Conservation (phyloP, 2,113 vertebrate genomes). For the Xiphophorus maculatus region DNA sequence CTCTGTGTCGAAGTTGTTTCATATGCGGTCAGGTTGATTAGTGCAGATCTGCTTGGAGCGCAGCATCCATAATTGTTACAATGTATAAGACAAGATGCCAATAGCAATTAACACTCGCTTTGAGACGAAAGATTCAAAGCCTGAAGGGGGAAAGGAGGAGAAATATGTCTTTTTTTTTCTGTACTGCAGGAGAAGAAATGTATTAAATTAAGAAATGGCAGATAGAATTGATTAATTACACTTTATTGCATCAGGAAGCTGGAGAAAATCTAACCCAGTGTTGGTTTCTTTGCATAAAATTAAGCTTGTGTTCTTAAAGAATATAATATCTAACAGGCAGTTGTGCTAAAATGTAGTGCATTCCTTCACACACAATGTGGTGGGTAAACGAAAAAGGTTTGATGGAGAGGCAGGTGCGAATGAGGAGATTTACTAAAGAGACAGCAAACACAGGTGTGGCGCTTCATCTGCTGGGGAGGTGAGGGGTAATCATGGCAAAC, state of each 20-base stretch:
- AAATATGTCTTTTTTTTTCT: conserved; percentile 17
- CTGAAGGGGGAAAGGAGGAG: conserved; percentile 24
- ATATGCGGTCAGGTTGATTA: conserved; percentile 35
- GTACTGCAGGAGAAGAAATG: conserved; percentile 36
- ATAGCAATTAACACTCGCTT: conserved; percentile 48
- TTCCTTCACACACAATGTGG: conserved; percentile 12
- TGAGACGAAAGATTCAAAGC: conserved; percentile 28
- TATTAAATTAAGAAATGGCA: conserved; percentile 32
- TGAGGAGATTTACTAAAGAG: conserved; percentile 63
- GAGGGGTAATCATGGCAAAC: conserved; percentile 83
- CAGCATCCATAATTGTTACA: conserved; percentile 41
- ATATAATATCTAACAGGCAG: too few species aligned
- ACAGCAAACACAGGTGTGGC: conserved; percentile 80
- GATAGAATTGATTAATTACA: conserved; percentile 24
- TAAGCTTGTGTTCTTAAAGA: neutral
- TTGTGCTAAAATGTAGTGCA: conserved; percentile 2
- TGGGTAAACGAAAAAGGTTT: conserved; percentile 45
- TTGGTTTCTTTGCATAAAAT: conserved; percentile 44
- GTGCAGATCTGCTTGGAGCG: conserved; percentile 35
- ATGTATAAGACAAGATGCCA: conserved; percentile 41
- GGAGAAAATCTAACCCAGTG: conserved; percentile 3
- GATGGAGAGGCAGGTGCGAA: conserved; percentile 40
- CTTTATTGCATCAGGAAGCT: conserved; percentile 30
- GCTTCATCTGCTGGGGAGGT: conserved; percentile 78
- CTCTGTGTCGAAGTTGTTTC: conserved; percentile 21